Conservation (phyloP, 2,797 vertebrate species). For the Fistularia commersonii region DNA sequence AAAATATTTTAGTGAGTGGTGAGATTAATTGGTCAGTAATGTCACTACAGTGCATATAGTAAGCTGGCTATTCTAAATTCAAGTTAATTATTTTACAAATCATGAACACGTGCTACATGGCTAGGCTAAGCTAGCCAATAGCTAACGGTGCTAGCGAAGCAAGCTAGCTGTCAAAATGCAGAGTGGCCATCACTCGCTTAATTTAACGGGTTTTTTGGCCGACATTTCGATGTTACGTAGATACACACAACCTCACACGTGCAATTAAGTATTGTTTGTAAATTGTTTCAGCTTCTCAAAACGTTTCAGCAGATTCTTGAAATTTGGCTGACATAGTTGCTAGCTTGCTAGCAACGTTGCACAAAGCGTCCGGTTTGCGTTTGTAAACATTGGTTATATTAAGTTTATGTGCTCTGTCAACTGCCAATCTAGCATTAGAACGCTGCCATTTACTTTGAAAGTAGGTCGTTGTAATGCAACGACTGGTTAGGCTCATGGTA, state of each 20-base stretch:
- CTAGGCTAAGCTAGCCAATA: constrained; percentile 58
- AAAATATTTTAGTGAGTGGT: neutral
- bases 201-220: neutral
- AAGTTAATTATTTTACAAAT: constrained; percentile 62
- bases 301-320: neutral
- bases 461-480: neutral
- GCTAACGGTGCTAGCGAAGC: constrained; percentile 39
- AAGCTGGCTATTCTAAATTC: constrained; percentile 11
- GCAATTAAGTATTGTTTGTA: rapidly evolving
- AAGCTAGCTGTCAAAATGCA: constrained; percentile 58
- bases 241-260: rapidly evolving
- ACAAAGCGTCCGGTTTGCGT: constrained; percentile 31
- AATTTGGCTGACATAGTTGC: constrained; percentile 18
- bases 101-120: constrained; percentile 73
- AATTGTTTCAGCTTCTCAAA: neutral
- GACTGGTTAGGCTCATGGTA: constrained; percentile 2
- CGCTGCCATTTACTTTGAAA: neutral
- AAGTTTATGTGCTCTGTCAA: constrained; percentile 1
- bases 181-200: constrained; percentile 10
- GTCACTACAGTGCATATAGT: neutral
- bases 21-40: neutral
- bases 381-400: constrained; percentile 50
- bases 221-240: neutral
- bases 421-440: neutral
- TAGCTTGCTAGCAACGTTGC: constrained; percentile 42